These are phyloP conservation scores for Ptychodera flava DNA, from an alignment of 35 echinoderm and acorn worm species.

Conservation along the genomic window DNA sequence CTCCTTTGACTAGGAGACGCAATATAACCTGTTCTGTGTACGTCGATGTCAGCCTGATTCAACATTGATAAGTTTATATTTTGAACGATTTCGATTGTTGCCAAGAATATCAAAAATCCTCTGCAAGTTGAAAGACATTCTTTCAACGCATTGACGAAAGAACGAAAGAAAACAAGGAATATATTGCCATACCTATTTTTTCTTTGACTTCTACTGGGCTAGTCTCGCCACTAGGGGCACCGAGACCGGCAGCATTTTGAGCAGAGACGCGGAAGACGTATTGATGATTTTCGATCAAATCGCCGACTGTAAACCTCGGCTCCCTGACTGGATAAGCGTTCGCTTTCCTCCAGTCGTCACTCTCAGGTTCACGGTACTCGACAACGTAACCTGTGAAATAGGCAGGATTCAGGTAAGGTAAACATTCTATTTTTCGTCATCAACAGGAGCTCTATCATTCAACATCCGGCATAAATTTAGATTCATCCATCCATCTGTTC, in stretches of 20 bases:
- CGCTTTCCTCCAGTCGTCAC: slow-evolving; percentile 52
- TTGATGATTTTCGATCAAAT: slow-evolving; percentile 55
- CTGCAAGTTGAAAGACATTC: too few relatives aligned
- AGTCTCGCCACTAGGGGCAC: slow-evolving; percentile 50
- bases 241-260: slow-evolving; percentile 71
- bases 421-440: background rate
- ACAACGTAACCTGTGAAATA: slow-evolving; percentile 65
- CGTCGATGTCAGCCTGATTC: too few relatives aligned
- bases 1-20: too few relatives aligned
- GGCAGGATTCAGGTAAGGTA: background rate
- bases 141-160: too few relatives aligned
- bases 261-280: slow-evolving; percentile 81
- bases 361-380: slow-evolving; percentile 57
- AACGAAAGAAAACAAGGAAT: too few relatives aligned
- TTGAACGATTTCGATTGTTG: too few relatives aligned
- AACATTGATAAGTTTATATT: too few relatives aligned
- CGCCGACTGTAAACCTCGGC: slow-evolving; percentile 52
- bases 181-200: slow-evolving; percentile 61
- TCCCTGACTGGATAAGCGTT: slow-evolving; percentile 68
- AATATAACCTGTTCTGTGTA: too few relatives aligned
- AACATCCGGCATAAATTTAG: too few relatives aligned
- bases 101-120: too few relatives aligned
- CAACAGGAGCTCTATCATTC: background rate
- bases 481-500: too few relatives aligned
- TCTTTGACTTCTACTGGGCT: slow-evolving; percentile 45